These are phyloP conservation scores for Hassar affinis DNA, from an alignment of 2,113 vertebrate species.

Conservation along the genomic window DNA sequence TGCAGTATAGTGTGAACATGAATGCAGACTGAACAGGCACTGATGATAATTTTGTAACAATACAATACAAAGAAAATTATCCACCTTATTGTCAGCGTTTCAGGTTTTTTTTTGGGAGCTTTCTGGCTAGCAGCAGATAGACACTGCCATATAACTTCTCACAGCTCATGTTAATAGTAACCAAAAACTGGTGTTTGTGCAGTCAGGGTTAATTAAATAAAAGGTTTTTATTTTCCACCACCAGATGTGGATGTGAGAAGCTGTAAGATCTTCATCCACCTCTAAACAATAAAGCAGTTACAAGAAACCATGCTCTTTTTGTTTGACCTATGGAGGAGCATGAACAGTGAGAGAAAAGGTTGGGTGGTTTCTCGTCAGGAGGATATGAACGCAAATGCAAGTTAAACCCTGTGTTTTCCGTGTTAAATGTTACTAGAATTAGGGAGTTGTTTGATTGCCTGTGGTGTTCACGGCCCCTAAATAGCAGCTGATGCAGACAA, in stretches of 20 bases:
- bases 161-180: background rate
- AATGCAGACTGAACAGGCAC: background rate
- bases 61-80: no score
- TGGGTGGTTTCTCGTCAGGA: background rate
- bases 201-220: no score
- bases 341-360: background rate
- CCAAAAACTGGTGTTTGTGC: background rate
- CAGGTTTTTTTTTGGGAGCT: no score
- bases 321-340: background rate
- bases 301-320: background rate
- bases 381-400: background rate
- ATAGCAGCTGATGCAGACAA: background rate
- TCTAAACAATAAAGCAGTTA: background rate
- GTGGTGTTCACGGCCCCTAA: background rate
- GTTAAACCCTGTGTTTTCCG: no score
- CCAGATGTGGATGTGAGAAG: background rate
- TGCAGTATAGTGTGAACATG: background rate
- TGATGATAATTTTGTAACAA: background rate
- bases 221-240: no score
- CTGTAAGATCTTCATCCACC: background rate
- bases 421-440: no score
- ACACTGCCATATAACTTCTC: no score
- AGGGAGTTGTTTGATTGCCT: background rate
- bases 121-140: no score
- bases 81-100: background rate